Evolutionary conservation across 2,888 invertebrate species (phyloP).

Genomic region (Actias luna): DNA sequence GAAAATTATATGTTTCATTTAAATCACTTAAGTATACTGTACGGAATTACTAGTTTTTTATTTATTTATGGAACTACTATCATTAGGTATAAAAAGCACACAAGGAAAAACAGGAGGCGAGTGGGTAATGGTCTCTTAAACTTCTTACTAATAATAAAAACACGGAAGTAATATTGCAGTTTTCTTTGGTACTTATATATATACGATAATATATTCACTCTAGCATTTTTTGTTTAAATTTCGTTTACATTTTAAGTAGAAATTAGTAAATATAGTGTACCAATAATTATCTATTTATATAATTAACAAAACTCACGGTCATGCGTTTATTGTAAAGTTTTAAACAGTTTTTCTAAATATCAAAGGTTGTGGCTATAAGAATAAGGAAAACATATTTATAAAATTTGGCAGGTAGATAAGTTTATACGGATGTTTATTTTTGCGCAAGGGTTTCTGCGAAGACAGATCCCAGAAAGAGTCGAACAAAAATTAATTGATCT

Average conservation of each 20-base stretch:
- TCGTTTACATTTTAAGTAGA: not conserved
- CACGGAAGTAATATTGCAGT: not conserved
- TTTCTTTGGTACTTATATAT: not conserved
- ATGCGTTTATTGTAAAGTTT: slow-evolving; percentile 5
- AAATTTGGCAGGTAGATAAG: slow-evolving; percentile 1
- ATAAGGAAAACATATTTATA: slow-evolving; percentile 14
- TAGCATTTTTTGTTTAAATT: not conserved
- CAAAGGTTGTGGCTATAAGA: not conserved
- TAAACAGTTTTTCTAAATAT: not conserved
- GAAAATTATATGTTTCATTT: not conserved
- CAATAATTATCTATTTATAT: not conserved
- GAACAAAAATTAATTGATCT: slow-evolving; percentile 6
- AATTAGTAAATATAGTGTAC: not conserved
- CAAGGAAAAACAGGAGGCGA: not conserved
- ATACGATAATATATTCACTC: not conserved
- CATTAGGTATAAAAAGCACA: too few species aligned
- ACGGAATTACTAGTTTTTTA: not conserved
- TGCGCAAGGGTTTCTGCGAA: slow-evolving; percentile 33
- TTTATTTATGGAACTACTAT: not conserved
- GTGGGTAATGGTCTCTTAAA: not conserved
- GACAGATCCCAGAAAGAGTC: slow-evolving; percentile 19
- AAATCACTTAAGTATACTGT: not conserved
- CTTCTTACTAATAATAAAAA: not conserved
- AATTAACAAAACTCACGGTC: not conserved
- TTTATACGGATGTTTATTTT: slow-evolving; percentile 16